Percentiles rank a stretch among this genome's conserved stretches.
These are phyloP conservation scores for Catamblyrhynchus diadema DNA, from an alignment of 2,797 vertebrate genomes.

Conservation along the genomic window DNA sequence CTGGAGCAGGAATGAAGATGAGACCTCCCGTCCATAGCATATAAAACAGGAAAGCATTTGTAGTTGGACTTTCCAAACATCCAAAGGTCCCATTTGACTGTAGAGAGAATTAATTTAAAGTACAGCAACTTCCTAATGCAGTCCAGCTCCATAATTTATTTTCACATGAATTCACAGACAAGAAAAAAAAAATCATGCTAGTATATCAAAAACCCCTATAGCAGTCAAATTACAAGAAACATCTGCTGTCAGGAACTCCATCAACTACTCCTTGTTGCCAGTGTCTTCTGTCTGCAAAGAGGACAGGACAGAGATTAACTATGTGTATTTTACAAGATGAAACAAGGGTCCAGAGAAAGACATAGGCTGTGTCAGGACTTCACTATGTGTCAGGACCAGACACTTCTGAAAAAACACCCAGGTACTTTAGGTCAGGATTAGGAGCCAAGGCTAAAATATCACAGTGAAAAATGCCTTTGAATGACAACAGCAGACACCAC, in stretches of 20 bases:
- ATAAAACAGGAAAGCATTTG: background rate
- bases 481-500: background rate
- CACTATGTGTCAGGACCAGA: background rate
- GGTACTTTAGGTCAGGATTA: background rate
- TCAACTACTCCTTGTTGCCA: background rate
- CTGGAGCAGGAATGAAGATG: background rate
- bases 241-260: background rate
- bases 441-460: background rate
- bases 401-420: background rate
- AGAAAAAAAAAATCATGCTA: background rate
- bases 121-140: background rate
- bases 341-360: background rate
- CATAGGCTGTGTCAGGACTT: background rate
- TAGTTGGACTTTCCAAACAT: background rate
- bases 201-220: background rate
- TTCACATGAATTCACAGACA: background rate
- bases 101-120: background rate
- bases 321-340: background rate
- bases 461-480: background rate
- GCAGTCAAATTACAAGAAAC: slow-evolving; percentile 4
- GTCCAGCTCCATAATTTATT: background rate
- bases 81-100: background rate
- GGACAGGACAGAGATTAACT: background rate
- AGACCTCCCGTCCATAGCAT: background rate
- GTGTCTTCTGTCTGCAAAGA: background rate